A percentile compares a stretch with the other conserved stretches of the same genome.
phyloP scores from a whole-genome alignment of 2,888 invertebrate species.

The Plutella xylostella region DNA sequence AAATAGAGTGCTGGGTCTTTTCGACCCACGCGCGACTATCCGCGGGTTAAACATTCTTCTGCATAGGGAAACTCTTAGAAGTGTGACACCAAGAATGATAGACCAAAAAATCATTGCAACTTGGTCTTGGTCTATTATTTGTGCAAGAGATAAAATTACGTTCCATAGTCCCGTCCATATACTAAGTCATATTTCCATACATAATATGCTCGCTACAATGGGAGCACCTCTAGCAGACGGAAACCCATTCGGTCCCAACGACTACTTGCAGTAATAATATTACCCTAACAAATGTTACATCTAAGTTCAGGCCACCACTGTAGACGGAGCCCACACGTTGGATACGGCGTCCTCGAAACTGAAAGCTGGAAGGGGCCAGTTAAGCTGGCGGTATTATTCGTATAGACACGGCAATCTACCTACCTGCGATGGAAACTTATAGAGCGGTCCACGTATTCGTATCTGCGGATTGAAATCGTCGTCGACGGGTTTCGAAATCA shows the following conservation, averaged over 20 bases:
- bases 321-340: background rate
- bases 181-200: too few species aligned
- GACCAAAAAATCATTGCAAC: too few species aligned
- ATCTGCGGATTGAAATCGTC: slow-evolving; percentile 32
- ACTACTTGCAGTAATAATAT: slow-evolving; percentile 9
- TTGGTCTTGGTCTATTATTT: too few species aligned
- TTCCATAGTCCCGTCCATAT: too few species aligned
- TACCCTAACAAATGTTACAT: slow-evolving; percentile 8
- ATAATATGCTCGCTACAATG: too few species aligned
- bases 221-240: background rate
- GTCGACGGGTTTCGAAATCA: slow-evolving; percentile 30
- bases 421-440: slow-evolving; percentile 1
- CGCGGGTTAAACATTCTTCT: too few species aligned
- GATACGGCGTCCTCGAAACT: background rate
- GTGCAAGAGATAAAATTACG: too few species aligned
- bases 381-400: background rate
- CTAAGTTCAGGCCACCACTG: background rate
- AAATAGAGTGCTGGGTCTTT: too few species aligned
- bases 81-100: too few species aligned
- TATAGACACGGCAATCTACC: background rate
- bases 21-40: too few species aligned
- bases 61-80: too few species aligned
- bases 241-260: background rate
- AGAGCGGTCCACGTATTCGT: slow-evolving; percentile 22
- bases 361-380: background rate